Evolutionary conservation across 2,888 invertebrate species (phyloP), one percentile per base, ranked within the genome.

Genomic region (Sesia bembeciformis): DNA sequence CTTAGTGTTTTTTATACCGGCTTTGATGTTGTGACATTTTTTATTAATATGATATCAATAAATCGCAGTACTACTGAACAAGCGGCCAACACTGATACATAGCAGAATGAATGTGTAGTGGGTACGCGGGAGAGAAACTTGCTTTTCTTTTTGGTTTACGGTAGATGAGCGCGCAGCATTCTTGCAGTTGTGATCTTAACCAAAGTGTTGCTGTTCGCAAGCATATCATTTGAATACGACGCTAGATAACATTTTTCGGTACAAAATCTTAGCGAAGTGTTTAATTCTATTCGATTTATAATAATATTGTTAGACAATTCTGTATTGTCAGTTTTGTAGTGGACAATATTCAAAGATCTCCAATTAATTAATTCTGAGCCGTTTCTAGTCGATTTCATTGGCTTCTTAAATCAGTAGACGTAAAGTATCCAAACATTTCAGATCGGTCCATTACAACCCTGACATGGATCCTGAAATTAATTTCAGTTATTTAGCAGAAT

Each of bases 1-100:
- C 90, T 90, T 90, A 90, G 88, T 87, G 89, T 88, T 90, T 90
- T 82, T 90, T 90, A 90, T 90, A 90, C 90, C 77, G 82, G 90
- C 90, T 90, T n/a, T 90, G 86, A 89, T 90, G 90, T 90, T 90
- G 90, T 90, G 89, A 89, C 83, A 84, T 84, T 84, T 85, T 81
- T 81, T 78, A 80, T 80, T 81, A 82, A 79, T 82, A 84, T 80
- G 75, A 82, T 81, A 84, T 74, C 68, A 76, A 75, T 76, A 72
- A 69, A 74, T 68, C 62, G 73, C 78, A 78, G 74, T 74, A 23
- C 70, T 78, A 78, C 78, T 74, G 79, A 79, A 80, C 77, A 76
- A 73, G 81, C 80, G 79, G 81, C 76, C 78, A 78, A 80, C 83
- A 80, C 77, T 70, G 78, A 81, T 82, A 81, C 72, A 82, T 79